Evolutionary conservation across 2,888 invertebrate species (phyloP).

Genomic region (Syrphus vitripennis): DNA sequence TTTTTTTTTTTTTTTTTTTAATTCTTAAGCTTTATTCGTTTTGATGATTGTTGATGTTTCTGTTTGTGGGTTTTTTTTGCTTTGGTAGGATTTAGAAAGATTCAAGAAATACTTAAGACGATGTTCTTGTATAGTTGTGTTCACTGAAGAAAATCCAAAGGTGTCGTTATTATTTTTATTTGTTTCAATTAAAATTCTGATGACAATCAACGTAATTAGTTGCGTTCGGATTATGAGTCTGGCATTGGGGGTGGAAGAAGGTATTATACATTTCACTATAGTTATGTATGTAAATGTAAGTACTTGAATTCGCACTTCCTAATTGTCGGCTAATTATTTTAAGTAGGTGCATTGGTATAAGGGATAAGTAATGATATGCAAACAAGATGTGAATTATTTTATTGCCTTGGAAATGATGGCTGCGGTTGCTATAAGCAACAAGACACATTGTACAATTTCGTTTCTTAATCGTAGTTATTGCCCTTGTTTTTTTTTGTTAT

Average conservation of each 20-base stretch:
- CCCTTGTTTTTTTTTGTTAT: background rate
- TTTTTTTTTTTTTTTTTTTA: background rate
- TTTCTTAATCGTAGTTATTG: background rate
- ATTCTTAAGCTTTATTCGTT: slow-evolving; percentile 30
- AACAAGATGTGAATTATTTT: background rate
- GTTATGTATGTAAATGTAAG: background rate
- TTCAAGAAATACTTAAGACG: background rate
- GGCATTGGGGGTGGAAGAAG: background rate
- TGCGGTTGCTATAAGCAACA: background rate
- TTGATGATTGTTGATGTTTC: slow-evolving; percentile 34
- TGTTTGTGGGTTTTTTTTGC: slow-evolving; percentile 7
- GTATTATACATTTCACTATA: background rate
- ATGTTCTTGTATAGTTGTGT: background rate
- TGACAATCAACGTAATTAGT: slow-evolving; percentile 41
- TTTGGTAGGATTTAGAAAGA: slow-evolving; percentile 29
- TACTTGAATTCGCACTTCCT: slow-evolving; percentile 24
- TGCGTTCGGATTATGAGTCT: background rate
- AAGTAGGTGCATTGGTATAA: background rate
- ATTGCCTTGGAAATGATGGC: background rate
- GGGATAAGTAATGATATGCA: background rate
- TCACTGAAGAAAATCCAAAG: background rate
- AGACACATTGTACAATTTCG: background rate
- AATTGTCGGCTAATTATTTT: slow-evolving; percentile 12
- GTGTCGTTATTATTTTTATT: slow-evolving; percentile 37
- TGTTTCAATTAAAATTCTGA: slow-evolving; percentile 13